Evolutionary conservation across 2,888 invertebrate species (phyloP).

Genomic region (Oscheius sp.): DNA sequence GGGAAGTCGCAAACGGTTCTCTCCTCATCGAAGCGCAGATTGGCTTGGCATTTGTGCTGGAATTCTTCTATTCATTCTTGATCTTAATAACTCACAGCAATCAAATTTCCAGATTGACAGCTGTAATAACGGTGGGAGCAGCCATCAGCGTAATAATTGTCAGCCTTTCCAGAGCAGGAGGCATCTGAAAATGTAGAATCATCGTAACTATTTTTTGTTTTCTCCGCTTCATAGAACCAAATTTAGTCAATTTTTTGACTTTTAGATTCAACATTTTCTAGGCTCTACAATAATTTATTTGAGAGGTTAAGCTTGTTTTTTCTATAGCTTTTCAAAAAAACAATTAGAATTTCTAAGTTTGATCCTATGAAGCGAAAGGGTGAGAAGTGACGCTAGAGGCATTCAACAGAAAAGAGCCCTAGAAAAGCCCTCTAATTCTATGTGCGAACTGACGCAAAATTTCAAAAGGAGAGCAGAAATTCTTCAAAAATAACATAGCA

Average conservation of each 20-base stretch:
- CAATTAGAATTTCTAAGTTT: background rate
- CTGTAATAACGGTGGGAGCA: constrained; percentile 51
- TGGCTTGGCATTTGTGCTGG: constrained; percentile 37
- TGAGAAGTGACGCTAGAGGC: too few species aligned
- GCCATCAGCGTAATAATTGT: constrained; percentile 54
- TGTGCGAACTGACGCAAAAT: constrained; percentile 16
- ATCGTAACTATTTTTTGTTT: background rate
- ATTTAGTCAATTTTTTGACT: background rate
- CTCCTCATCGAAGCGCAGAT: constrained; percentile 37
- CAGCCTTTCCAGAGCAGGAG: constrained; percentile 47
- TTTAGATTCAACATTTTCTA: background rate
- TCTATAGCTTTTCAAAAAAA: background rate
- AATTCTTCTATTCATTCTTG: too few species aligned
- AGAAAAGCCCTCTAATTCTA: too few species aligned
- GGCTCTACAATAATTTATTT: too few species aligned
- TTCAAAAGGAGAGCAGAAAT: constrained; percentile 21
- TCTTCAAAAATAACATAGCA: constrained; percentile 23
- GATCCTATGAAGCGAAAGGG: too few species aligned
- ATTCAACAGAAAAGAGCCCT: too few species aligned
- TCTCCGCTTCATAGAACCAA: background rate
- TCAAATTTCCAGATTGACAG: constrained; percentile 42
- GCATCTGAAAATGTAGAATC: constrained; percentile 25
- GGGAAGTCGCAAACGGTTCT: constrained; percentile 34
- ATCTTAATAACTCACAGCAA: too few species aligned
- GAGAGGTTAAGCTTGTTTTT: background rate